These are phyloP conservation scores for Apis florea DNA, from an alignment of 1,140 invertebrate genomes.

Conservation along the genomic window DNA sequence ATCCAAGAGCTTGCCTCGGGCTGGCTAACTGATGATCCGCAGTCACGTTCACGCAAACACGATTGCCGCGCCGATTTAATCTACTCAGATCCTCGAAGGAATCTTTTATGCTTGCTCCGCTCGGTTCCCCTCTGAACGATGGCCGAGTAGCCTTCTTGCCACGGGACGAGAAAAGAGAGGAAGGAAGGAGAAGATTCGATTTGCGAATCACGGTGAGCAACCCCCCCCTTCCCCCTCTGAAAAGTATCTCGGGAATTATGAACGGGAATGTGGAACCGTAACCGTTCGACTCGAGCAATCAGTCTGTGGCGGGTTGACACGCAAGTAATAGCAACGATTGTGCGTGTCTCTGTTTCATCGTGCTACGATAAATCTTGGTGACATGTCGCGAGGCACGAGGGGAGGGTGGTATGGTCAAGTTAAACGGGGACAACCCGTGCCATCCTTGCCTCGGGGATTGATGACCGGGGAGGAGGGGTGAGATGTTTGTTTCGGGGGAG, in stretches of 20 bases:
- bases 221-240: too few relatives aligned
- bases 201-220: too few relatives aligned
- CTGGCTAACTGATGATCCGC: slow-evolving; percentile 69
- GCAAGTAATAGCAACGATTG: slow-evolving; percentile 45
- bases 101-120: slow-evolving; percentile 51
- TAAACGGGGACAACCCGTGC: slow-evolving; percentile 1
- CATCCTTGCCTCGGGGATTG: background rate
- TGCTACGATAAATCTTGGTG: slow-evolving; percentile 32
- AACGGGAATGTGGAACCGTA: background rate
- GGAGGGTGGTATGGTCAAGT: background rate
- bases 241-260: slow-evolving; percentile 33
- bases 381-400: slow-evolving; percentile 8
- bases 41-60: slow-evolving; percentile 71
- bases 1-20: slow-evolving; percentile 38
- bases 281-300: slow-evolving; percentile 6
- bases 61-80: slow-evolving; percentile 68
- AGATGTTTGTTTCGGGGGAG: slow-evolving; percentile 23
- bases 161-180: background rate
- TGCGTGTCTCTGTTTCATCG: slow-evolving; percentile 46
- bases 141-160: slow-evolving; percentile 36
- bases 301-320: slow-evolving; percentile 8
- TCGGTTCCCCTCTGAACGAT: slow-evolving; percentile 15
- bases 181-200: background rate
- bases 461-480: background rate
- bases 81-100: slow-evolving; percentile 56